Evolutionary conservation across 2,888 invertebrate genomes (phyloP), one percentile per base, ranked within the genome.

Genomic region (Unio pictorum): DNA sequence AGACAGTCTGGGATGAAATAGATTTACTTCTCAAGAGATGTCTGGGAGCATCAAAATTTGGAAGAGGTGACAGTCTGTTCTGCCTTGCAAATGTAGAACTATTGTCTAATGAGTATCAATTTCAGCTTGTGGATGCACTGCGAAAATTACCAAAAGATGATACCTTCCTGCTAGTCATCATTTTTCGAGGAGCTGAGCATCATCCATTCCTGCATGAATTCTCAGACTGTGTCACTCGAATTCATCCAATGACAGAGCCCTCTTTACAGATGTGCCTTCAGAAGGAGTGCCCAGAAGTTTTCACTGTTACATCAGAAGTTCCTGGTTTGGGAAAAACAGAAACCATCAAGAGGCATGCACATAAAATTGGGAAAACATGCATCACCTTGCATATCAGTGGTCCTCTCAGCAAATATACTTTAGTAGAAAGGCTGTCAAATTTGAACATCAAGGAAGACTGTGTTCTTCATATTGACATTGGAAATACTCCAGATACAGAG

Each of bases 261-360:
- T 45, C 57, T 4, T 54, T 71, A 5, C 45, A 55, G 5, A 62
- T 67, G 17, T 71, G 72, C n/a, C 69, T 77, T 30, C 57, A 56
- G 8, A 30, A 62, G 23, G 67, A 71, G n/a, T 77, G 73, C 56
- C 69, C 69, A 20, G 55, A 73, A 60, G 78, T 81, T 11, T 1
- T 59, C 4, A 75, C 79, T 3, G 58, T 74, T 3, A 79, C 82
- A 0, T 82, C 82, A 1, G 72, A 75, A 18, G 56, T 74, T 20
- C 69, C 82, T 17, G 81, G 82, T 7, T 71, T 76, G 23, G 82
- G 82, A 20, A 82, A 82, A 68, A 72, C 80, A 26, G 78, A 72
- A 34, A 64, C 28, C 8, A 67, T 82, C n/a, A 54, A 66, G 17
- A 68, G 66, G 61, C 45, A 55, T 2, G 79, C 82, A 18, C 65